Base-by-base conservation (phyloP, 2,888 invertebrate species). In the Nemotelus nigrinus region DNA sequence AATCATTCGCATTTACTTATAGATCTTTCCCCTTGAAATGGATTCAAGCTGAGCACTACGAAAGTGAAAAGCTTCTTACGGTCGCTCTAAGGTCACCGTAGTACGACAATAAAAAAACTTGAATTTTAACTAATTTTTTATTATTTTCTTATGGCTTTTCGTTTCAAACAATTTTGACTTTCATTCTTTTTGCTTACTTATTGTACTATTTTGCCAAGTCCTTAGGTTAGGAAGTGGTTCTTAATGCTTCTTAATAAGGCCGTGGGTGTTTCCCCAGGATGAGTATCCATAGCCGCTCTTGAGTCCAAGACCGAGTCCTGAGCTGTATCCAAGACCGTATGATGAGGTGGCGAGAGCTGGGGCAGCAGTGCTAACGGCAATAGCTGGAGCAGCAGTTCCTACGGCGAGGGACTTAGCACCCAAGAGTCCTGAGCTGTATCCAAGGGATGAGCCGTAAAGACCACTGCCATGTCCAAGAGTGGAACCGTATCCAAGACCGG, bases 101-200 rank as follows among this genome's bases (percentile, higher is more conserved):
- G 53, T 53, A 10, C 53, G 53, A 53, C 57, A 57, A 57, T 53
- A 25, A 25, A 10, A 57, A 57, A 57, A 57, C 57, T 8, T 4
- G 25, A 25, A 25, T 25, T 25, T 25, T 25, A 25, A 72, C 41
- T 74, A 41, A 45, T 74, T 74, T 74, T 74, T 74, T 74, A 60
- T 74, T 74, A 74, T 74, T 74, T 72, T 45, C 63, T 74, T 74
- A 74, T 74, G 74, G 57, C 74, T 60, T 68, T 74, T 74, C 74
- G 63, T 74, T 74, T 74, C 10, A 60, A 60, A 60, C 70, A 47
- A 60, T 48, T 74, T 74, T 63, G 47, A 63, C 10, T 58, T 72
- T 70, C 65, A 65, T 65, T 65, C 65, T 68, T 71, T 71, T 71
- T 71, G 53, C 57, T 50, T 63, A 74, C 74, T 74, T 74, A 74